A percentile compares a stretch with the other conserved stretches of the same genome.
Conservation (phyloP, 2,888 invertebrate species). For the Chorisops tibialis region DNA sequence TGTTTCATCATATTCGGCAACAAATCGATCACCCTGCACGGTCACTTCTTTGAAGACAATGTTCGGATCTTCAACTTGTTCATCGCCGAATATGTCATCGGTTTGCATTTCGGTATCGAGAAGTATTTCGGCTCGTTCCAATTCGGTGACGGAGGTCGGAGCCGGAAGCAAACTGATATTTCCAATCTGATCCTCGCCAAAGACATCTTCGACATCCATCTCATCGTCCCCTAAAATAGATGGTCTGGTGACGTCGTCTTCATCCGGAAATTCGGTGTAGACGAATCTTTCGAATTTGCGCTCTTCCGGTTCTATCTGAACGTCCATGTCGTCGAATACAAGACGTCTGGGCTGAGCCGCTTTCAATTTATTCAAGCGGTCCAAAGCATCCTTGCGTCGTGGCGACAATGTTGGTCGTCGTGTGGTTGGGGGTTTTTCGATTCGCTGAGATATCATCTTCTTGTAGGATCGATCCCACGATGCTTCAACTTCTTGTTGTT, state of each 20-base stretch:
- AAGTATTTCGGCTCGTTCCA: slow-evolving; percentile 23
- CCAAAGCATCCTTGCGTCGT: neutral
- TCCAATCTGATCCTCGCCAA: slow-evolving; percentile 17
- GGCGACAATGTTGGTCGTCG: neutral
- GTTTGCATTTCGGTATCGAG: slow-evolving; percentile 24
- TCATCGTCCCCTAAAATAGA: slow-evolving; percentile 11
- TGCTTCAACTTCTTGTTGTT: neutral
- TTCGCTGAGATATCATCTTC: neutral
- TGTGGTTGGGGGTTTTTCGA: neutral
- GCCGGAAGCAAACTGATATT: neutral
- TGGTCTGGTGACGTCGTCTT: slow-evolving; percentile 9
- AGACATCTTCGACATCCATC: slow-evolving; percentile 8
- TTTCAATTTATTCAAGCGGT: slow-evolving; percentile 16
- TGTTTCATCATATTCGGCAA: neutral
- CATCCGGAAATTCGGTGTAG: slow-evolving; percentile 24
- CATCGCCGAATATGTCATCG: slow-evolving; percentile 18
- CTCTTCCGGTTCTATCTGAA: slow-evolving; percentile 19
- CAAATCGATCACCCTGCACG: slow-evolving; percentile 11
- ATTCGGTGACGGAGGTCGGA: neutral
- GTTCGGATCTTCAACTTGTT: slow-evolving; percentile 6
- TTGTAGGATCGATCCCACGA: slow-evolving; percentile 24
- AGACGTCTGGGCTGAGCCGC: slow-evolving; percentile 14
- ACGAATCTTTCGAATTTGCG: slow-evolving; percentile 23
- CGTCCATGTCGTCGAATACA: slow-evolving; percentile 26
- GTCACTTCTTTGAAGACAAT: slow-evolving; percentile 22